A percentile compares a stretch with the other conserved stretches of the same genome.
Evolutionary conservation across 1,140 invertebrate species (phyloP).

Genomic region (Neodiprion fabricii): DNA sequence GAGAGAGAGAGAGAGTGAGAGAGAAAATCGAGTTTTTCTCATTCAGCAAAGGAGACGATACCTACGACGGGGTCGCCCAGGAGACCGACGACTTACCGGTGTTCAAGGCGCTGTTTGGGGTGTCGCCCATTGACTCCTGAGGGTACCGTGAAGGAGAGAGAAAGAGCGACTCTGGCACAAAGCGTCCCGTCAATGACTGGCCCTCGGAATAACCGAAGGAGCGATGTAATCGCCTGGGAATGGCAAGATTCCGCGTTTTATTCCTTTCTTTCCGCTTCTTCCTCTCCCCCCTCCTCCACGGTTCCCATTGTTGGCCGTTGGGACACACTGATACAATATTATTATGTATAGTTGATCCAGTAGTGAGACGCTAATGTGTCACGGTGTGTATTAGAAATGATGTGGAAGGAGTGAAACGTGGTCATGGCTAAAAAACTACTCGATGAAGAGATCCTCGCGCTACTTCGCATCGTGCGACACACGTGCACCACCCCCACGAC

Average conservation of each 20-base stretch:
- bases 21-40: conserved; percentile 11
- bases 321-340: too few relatives aligned
- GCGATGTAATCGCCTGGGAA: conserved; percentile 4
- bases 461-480: background rate
- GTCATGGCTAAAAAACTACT: too few relatives aligned
- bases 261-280: background rate
- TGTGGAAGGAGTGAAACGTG: too few relatives aligned
- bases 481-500: background rate
- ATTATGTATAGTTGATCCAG: too few relatives aligned
- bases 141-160: background rate
- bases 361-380: too few relatives aligned
- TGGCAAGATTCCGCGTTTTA: conserved; percentile 3
- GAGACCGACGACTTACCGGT: background rate
- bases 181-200: background rate
- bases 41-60: too few relatives aligned
- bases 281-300: too few relatives aligned
- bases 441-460: too few relatives aligned
- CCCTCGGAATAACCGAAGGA: background rate
- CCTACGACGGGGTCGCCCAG: too few relatives aligned
- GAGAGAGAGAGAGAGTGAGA: conserved; percentile 11
- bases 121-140: conserved; percentile 1
- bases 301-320: too few relatives aligned
- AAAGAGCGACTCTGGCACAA: background rate
- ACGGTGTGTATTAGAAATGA: too few relatives aligned
- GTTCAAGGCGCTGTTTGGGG: background rate